Conservation (phyloP, 2,797 vertebrate species). For the Arnoldichthys spilopterus region DNA sequence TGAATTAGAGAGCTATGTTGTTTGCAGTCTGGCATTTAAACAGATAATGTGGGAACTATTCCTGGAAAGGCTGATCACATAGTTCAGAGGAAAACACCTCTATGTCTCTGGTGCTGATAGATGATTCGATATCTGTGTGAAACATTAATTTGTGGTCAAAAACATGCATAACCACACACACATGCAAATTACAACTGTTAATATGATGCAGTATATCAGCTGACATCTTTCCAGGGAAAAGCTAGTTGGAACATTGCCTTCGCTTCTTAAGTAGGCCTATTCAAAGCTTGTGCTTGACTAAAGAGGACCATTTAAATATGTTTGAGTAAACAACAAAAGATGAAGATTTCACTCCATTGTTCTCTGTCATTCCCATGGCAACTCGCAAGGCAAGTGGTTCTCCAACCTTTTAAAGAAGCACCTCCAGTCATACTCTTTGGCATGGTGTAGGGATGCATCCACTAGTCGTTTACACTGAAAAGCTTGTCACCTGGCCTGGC, state of each 20-base stretch:
- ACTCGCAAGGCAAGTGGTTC: constrained; percentile 28
- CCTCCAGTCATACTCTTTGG: background rate
- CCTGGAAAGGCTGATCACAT: constrained; percentile 19
- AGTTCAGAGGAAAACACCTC: background rate
- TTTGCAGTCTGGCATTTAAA: constrained; percentile 33
- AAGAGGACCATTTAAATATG: constrained; percentile 36
- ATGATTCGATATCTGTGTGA: background rate
- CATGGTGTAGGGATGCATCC: background rate
- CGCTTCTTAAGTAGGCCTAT: constrained; percentile 29
- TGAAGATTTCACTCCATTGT: constrained; percentile 30
- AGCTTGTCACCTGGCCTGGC: constrained; percentile 35
- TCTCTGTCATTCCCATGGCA: constrained; percentile 53
- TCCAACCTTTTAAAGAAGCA: constrained; percentile 19
- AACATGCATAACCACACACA: no score
- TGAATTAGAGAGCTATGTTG: constrained; percentile 23
- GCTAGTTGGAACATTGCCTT: background rate
- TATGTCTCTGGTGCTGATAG: background rate
- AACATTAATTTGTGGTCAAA: background rate
- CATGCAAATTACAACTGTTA: no score
- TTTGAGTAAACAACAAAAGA: constrained; percentile 51
- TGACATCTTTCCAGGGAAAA: constrained; percentile 2
- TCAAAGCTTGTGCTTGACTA: constrained; percentile 15
- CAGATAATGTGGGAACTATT: constrained; percentile 22
- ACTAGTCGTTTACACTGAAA: constrained; percentile 10
- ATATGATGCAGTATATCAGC: background rate